Evolutionary conservation across 2,888 invertebrate genomes (phyloP).

Genomic region (Eumerus sabulonum): DNA sequence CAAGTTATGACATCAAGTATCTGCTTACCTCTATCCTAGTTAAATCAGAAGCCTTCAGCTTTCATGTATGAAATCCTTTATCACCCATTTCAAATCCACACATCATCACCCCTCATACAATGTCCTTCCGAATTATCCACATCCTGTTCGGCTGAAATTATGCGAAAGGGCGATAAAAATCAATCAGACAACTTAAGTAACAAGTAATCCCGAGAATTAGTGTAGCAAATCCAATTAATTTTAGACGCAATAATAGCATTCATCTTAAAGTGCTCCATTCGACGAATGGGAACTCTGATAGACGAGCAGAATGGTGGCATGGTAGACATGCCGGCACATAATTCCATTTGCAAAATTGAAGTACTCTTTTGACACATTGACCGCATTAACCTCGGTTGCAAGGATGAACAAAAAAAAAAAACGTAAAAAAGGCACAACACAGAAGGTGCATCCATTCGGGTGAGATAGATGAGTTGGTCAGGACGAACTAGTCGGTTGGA

Average conservation of each 20-base stretch:
- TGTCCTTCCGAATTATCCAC: too few species aligned
- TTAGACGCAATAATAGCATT: constrained; percentile 62
- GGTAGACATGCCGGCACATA: constrained; percentile 30
- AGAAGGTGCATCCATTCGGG: constrained; percentile 57
- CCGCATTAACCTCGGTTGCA: constrained; percentile 59
- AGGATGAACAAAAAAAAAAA: constrained; percentile 30
- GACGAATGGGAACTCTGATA: not conserved
- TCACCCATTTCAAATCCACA: too few species aligned
- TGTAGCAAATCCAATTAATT: constrained; percentile 66
- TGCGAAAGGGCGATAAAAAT: constrained; percentile 32
- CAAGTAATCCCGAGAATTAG: constrained; percentile 61
- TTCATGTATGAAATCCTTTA: too few species aligned
- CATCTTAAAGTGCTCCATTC: constrained; percentile 53
- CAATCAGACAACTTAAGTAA: constrained; percentile 65
- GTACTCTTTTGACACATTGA: constrained; percentile 69
- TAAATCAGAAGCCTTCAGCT: too few species aligned
- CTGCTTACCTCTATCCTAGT: too few species aligned
- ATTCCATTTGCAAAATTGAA: constrained; percentile 69
- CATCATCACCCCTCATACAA: too few species aligned
- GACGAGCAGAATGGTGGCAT: too few species aligned
- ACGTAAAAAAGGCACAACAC: constrained; percentile 20
- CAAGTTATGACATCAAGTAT: too few species aligned
- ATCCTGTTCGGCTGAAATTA: constrained; percentile 38
- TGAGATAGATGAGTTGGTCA: constrained; percentile 58
- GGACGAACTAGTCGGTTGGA: constrained; percentile 61